A percentile compares a stretch with the other conserved stretches of the same genome.
phyloP scores from a whole-genome alignment of 2,113 vertebrate genomes.

The Cephalophus harveyi region DNA sequence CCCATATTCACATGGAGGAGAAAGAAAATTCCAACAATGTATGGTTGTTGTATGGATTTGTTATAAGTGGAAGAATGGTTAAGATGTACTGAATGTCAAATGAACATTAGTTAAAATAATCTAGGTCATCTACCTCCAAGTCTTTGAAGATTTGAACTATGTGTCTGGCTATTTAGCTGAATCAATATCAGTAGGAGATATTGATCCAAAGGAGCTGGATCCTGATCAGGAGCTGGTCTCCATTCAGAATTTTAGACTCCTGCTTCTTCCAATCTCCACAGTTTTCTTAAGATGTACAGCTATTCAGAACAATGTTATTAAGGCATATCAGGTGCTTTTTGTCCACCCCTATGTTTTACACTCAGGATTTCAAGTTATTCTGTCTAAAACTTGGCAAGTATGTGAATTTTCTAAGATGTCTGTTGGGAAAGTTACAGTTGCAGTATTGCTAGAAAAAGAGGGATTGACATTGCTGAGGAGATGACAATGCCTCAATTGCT shows the following conservation, averaged over 20 bases:
- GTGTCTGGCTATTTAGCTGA: background rate
- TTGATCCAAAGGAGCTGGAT: background rate
- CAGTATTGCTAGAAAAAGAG: slow-evolving; percentile 22
- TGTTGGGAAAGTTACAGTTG: slow-evolving; percentile 26
- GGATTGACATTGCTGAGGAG: background rate
- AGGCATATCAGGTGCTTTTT: background rate
- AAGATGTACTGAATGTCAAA: background rate
- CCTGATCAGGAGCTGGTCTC: background rate
- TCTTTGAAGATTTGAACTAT: background rate
- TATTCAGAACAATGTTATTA: background rate
- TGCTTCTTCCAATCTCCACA: background rate
- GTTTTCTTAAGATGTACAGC: background rate
- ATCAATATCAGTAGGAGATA: background rate
- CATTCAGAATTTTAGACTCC: background rate
- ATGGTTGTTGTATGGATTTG: background rate
- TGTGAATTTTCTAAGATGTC: slow-evolving; percentile 14
- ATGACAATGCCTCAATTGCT: slow-evolving; percentile 14
- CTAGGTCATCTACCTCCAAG: background rate
- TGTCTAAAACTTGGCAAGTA: slow-evolving; percentile 12
- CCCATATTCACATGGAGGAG: background rate
- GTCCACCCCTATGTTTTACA: background rate
- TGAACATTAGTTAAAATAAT: background rate
- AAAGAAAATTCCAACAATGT: background rate
- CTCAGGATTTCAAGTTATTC: background rate
- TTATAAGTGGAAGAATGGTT: background rate